Evolutionary conservation across 1,140 invertebrate genomes (phyloP).

Genomic region (Sminthurinus signatus): DNA sequence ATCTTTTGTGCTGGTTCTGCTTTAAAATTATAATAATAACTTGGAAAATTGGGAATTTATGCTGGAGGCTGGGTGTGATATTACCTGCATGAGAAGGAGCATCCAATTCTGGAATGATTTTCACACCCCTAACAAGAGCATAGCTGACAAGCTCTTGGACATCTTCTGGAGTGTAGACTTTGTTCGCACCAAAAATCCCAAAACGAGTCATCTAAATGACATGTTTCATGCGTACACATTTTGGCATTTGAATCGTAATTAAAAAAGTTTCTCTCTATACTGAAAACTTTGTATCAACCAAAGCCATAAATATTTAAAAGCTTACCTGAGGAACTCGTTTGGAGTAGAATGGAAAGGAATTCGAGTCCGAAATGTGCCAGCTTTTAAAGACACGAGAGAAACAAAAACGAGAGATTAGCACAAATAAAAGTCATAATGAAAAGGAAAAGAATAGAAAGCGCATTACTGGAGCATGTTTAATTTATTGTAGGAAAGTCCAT

Average conservation of each 20-base stretch:
- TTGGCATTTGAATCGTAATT: too few species aligned
- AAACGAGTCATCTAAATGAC: slow-evolving; percentile 43
- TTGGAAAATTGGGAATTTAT: background rate
- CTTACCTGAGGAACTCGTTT: slow-evolving; percentile 62
- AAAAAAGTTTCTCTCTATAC: background rate
- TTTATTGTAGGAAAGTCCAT: slow-evolving; percentile 70
- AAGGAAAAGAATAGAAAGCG: too few species aligned
- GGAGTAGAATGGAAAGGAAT: slow-evolving; percentile 70
- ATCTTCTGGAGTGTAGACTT: slow-evolving; percentile 42
- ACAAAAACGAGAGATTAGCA: too few species aligned
- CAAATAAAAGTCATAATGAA: too few species aligned
- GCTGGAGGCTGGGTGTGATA: too few species aligned
- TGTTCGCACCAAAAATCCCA: slow-evolving; percentile 42
- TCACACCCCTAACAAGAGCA: slow-evolving; percentile 62
- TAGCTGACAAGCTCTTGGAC: slow-evolving; percentile 48
- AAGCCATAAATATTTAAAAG: too few species aligned
- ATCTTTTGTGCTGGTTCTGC: too few species aligned
- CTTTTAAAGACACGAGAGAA: too few species aligned
- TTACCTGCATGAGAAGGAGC: slow-evolving; percentile 73
- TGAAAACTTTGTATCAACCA: background rate
- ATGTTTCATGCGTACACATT: too few species aligned
- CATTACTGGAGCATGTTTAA: too few species aligned
- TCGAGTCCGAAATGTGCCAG: slow-evolving; percentile 76
- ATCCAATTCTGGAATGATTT: slow-evolving; percentile 74
- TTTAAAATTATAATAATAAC: background rate